Evolutionary conservation across 1,140 invertebrate species (phyloP).

Genomic region (Drosophila pseudoobscura): DNA sequence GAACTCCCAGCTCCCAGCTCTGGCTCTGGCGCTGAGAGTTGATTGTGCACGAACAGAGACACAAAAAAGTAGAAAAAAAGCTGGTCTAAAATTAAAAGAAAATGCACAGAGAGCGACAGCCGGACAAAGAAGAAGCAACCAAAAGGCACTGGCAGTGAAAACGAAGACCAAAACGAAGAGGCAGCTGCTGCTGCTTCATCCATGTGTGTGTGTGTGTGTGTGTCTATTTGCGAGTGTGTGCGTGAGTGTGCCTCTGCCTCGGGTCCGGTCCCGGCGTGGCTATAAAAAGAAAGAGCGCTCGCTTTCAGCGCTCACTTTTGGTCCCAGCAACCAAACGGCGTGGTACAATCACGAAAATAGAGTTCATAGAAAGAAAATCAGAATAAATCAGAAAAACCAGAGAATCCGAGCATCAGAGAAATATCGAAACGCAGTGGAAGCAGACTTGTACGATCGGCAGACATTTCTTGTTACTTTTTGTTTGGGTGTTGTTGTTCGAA

Average conservation of each 20-base stretch:
- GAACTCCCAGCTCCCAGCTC: constrained; percentile 1
- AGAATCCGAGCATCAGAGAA: neutral
- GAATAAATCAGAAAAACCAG: constrained; percentile 12
- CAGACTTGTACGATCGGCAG: too few species aligned
- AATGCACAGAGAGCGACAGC: constrained; percentile 29
- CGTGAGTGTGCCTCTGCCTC: constrained; percentile 1
- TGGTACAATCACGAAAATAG: constrained; percentile 32
- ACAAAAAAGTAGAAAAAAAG: constrained; percentile 24
- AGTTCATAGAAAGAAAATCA: constrained; percentile 9
- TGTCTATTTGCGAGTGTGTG: neutral
- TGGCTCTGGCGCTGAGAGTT: constrained; percentile 9
- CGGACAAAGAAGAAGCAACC: constrained; percentile 17
- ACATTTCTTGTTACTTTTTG: neutral
- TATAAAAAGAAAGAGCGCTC: constrained; percentile 76
- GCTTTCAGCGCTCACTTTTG: constrained; percentile 77
- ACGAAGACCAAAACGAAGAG: constrained; percentile 30
- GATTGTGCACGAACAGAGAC: constrained; percentile 18
- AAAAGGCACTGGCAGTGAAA: constrained; percentile 18
- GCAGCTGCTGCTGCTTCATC: constrained; percentile 19
- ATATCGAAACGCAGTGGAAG: neutral
- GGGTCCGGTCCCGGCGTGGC: constrained; percentile 22
- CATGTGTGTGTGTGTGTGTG: constrained; percentile 9
- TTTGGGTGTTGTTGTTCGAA: neutral
- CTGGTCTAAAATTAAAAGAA: constrained; percentile 66
- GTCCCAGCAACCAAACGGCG: constrained; percentile 73